Evolutionary conservation across 2,888 invertebrate genomes (phyloP).

Genomic region (Lepidocyrtoides sp.): DNA sequence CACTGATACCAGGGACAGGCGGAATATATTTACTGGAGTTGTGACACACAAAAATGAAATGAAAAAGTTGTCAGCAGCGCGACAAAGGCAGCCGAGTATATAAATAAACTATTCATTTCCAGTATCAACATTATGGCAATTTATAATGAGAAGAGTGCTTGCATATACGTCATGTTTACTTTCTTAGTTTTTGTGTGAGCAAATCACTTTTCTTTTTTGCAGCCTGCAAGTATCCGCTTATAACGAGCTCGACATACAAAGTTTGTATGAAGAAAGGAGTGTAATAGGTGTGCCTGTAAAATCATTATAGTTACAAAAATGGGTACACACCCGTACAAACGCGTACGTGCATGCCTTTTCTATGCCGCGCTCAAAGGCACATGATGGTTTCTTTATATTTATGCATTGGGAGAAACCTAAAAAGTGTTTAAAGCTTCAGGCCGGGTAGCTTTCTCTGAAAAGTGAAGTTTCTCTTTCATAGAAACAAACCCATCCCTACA

Average conservation of each 20-base stretch:
- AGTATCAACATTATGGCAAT: constrained; percentile 3
- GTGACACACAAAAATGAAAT: neutral
- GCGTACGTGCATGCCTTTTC: neutral
- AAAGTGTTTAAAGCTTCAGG: constrained; percentile 53
- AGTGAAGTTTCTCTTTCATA: neutral
- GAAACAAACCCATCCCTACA: neutral
- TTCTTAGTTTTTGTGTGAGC: neutral
- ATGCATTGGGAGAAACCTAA: constrained; percentile 35
- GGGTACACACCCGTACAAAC: neutral
- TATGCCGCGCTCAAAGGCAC: neutral
- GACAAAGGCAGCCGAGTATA: neutral
- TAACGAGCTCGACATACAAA: neutral
- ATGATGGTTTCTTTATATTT: neutral
- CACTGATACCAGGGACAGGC: neutral
- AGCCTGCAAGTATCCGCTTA: neutral
- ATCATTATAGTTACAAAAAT: neutral
- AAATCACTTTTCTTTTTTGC: neutral
- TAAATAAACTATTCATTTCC: constrained; percentile 1
- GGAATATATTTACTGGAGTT: neutral
- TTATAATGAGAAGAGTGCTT: constrained; percentile 15
- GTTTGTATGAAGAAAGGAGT: neutral
- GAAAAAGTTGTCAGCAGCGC: neutral
- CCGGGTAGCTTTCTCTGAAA: neutral
- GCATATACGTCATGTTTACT: constrained; percentile 6
- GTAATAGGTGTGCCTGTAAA: neutral